phyloP scores from a whole-genome alignment of 2,113 vertebrate species.

The Solea solea region DNA sequence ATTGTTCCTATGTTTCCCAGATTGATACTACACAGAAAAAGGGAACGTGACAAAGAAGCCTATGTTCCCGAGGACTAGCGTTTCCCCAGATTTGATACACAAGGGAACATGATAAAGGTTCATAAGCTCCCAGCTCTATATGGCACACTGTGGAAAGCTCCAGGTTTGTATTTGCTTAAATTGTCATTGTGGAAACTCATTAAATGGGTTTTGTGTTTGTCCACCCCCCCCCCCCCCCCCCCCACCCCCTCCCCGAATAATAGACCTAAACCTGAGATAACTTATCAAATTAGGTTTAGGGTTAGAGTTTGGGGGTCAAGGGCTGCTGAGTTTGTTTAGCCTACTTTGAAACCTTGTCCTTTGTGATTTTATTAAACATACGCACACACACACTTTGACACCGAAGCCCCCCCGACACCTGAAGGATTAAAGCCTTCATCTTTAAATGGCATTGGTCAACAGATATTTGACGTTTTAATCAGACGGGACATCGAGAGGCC shows the following conservation, averaged over 20 bases:
- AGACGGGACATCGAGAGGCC: neutral
- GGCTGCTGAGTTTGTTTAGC: neutral
- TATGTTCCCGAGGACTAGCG: no score
- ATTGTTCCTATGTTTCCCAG: no score
- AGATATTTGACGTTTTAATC: conserved; percentile 1
- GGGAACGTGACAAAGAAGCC: no score
- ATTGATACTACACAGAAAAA: no score
- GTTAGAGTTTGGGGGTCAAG: neutral
- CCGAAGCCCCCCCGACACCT: neutral
- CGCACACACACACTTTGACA: neutral
- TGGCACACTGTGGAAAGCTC: neutral
- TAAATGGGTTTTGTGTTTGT: neutral
- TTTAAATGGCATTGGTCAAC: neutral
- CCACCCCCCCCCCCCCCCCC: no score
- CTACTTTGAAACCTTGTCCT: neutral
- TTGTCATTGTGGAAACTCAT: neutral
- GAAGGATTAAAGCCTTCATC: neutral
- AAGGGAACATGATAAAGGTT: neutral
- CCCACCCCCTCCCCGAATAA: neutral
- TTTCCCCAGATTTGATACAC: neutral
- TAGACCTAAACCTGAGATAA: neutral
- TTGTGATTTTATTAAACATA: neutral
- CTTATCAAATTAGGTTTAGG: neutral
- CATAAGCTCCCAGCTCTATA: neutral
- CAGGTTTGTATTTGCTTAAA: neutral